Evolutionary conservation across 2,888 invertebrate genomes (phyloP).

Genomic region (Tuta absoluta): DNA sequence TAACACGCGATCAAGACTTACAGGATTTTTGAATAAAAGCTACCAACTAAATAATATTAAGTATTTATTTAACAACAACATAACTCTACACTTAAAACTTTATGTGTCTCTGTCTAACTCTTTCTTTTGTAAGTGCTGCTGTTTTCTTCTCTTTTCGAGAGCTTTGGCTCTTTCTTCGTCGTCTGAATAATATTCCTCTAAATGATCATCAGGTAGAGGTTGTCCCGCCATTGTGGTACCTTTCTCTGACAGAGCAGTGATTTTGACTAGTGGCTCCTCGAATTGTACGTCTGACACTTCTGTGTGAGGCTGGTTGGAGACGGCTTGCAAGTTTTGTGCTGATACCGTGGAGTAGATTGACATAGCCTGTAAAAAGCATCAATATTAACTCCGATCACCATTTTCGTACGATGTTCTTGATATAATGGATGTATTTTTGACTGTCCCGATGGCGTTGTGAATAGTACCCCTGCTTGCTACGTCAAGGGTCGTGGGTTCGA

Average conservation of each 20-base stretch:
- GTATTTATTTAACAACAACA: slow-evolving; percentile 53
- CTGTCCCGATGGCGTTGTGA: too few species aligned
- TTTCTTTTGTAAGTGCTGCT: slow-evolving; percentile 53
- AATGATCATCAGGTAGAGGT: slow-evolving; percentile 57
- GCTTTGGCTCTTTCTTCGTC: slow-evolving; percentile 76
- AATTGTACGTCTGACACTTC: slow-evolving; percentile 48
- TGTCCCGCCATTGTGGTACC: slow-evolving; percentile 63
- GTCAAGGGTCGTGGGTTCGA: too few species aligned
- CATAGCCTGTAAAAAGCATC: slow-evolving; percentile 79
- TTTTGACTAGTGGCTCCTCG: slow-evolving; percentile 62
- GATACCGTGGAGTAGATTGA: slow-evolving; percentile 82
- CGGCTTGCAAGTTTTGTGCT: slow-evolving; percentile 54
- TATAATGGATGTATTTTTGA: too few species aligned
- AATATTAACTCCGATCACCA: slow-evolving; percentile 25
- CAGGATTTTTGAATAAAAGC: slow-evolving; percentile 16
- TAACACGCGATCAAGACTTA: background rate
- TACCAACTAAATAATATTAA: slow-evolving; percentile 29
- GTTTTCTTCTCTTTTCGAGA: slow-evolving; percentile 63
- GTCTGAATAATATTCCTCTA: slow-evolving; percentile 77
- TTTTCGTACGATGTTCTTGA: too few species aligned
- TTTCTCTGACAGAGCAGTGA: slow-evolving; percentile 60
- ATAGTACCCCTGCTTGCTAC: too few species aligned
- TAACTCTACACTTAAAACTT: slow-evolving; percentile 46
- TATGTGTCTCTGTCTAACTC: slow-evolving; percentile 69
- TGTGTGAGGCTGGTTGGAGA: slow-evolving; percentile 41